These are phyloP conservation scores for Parthenolecanium corni DNA, from an alignment of 2,888 invertebrate species.

Conservation along the genomic window DNA sequence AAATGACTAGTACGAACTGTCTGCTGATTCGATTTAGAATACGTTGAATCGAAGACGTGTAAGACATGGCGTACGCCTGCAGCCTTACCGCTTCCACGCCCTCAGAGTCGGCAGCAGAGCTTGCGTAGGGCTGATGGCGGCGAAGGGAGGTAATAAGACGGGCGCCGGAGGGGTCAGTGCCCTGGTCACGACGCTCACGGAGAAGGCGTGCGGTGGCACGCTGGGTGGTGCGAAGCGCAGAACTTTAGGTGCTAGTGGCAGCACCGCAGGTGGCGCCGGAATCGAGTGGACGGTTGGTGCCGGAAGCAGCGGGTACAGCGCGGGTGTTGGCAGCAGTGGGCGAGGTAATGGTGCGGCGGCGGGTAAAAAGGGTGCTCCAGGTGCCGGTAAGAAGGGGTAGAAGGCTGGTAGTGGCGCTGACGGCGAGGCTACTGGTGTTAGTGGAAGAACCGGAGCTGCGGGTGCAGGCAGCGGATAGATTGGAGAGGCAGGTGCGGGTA, in stretches of 20 bases:
- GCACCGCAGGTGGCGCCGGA: conserved; percentile 23
- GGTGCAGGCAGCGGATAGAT: conserved; percentile 1
- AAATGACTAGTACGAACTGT: conserved; percentile 1
- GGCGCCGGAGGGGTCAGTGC: conserved; percentile 14
- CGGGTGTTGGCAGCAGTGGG: not conserved
- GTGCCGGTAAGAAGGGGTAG: not conserved
- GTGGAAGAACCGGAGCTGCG: not conserved
- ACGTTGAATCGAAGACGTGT: not conserved
- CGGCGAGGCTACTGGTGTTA: not conserved
- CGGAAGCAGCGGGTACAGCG: not conserved
- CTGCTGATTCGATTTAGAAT: not conserved
- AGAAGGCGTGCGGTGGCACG: conserved; percentile 26
- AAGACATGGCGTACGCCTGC: not conserved
- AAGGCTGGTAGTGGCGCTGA: not conserved
- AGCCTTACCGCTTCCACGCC: conserved; percentile 3
- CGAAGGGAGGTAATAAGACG: not conserved
- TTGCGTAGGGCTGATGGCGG: not conserved
- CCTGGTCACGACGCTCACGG: conserved; percentile 23
- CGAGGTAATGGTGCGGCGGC: not conserved
- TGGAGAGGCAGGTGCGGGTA: conserved; percentile 4
- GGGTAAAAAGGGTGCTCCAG: not conserved
- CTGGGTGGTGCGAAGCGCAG: conserved; percentile 11
- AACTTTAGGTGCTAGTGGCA: conserved; percentile 26
- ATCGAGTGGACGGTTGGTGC: not conserved
- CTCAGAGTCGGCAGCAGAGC: not conserved